Evolutionary conservation across 2,888 invertebrate species (phyloP).

Genomic region (Malthinus flaveolus): DNA sequence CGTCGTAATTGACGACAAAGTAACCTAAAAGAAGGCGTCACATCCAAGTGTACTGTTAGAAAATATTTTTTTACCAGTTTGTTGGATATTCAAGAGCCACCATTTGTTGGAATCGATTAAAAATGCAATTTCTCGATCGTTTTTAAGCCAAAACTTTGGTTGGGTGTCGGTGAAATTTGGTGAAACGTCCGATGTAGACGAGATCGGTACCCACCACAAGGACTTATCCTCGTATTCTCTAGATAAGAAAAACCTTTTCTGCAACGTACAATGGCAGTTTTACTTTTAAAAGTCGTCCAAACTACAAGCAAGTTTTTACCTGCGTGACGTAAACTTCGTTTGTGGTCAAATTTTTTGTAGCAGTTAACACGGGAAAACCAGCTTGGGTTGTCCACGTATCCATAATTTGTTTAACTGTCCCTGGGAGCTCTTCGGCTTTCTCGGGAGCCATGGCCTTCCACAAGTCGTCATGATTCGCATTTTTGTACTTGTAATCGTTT

Average conservation of each 20-base stretch:
- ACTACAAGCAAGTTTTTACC: conserved; percentile 42
- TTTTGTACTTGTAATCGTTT: conserved; percentile 58
- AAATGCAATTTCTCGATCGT: conserved; percentile 47
- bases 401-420: conserved; percentile 65
- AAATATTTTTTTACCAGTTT: conserved; percentile 58
- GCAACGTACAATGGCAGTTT: background rate
- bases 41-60: background rate
- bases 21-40: conserved; percentile 60
- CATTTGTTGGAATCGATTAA: conserved; percentile 54
- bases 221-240: conserved; percentile 39
- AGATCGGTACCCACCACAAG: conserved; percentile 59
- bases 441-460: conserved; percentile 65
- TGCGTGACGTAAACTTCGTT: conserved; percentile 52
- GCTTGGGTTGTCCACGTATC: conserved; percentile 69
- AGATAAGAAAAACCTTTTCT: conserved; percentile 47
- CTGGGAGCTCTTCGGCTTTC: conserved; percentile 47
- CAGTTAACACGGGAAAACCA: conserved; percentile 69
- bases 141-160: conserved; percentile 58
- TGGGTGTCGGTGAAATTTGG: conserved; percentile 48
- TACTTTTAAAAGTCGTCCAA: background rate
- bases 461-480: conserved; percentile 69
- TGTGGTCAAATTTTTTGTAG: conserved; percentile 53
- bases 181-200: conserved; percentile 50
- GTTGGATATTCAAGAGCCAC: conserved; percentile 67
- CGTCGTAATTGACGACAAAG: conserved; percentile 69